Base-by-base conservation (phyloP, 2,888 invertebrate species). In the Yponomeuta malinellus region DNA sequence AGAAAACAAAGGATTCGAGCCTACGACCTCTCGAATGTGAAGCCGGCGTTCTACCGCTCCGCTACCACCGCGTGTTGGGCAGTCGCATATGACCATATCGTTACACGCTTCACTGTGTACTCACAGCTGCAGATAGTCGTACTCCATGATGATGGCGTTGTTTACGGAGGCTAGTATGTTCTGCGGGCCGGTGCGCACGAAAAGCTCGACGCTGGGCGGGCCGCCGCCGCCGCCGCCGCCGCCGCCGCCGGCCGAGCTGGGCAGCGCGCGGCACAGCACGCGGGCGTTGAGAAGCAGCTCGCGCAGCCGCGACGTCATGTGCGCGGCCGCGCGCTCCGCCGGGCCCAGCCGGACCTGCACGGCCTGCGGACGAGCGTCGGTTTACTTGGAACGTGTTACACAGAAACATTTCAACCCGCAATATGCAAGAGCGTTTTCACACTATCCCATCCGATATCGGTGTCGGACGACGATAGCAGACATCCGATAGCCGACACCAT, bases 91-190 rank as follows among this genome's bases (percentile, higher is more conserved):
- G 33, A 5, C 5, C 3, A 33, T 33, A 43, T 8, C 43, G 43
- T 43, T 43, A 43, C 43, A 8, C 43, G 1, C 5, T 43, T 6
- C 6, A 43, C 6, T 6, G 43, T 43, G 43, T 43, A 83, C 89
- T 81, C 72, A 89, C 88, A 82, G 85, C 75, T 91, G 90, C 75
- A 92, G 84, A 72, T 91, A 82, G 73, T 94, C 94, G 75, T 92
- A 91, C 78, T 95, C 95, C 78, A 95, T 89, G 59, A 93, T 86
- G 68, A 96, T 93, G 15, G 95, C 94, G 78, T 94, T 94, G 84
- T 96, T 96, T 73, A 97, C 94, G 72, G 94, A 95, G 77, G 94
- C 94, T 73, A 96, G 88, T 52, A 94, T 92, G 77, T 94, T 93
- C 75, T 93, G 93, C 23, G 94, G 93, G 73, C 93, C 93, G 70